Conservation (phyloP, 2,888 invertebrate genomes). For the Melanostoma scalare region DNA sequence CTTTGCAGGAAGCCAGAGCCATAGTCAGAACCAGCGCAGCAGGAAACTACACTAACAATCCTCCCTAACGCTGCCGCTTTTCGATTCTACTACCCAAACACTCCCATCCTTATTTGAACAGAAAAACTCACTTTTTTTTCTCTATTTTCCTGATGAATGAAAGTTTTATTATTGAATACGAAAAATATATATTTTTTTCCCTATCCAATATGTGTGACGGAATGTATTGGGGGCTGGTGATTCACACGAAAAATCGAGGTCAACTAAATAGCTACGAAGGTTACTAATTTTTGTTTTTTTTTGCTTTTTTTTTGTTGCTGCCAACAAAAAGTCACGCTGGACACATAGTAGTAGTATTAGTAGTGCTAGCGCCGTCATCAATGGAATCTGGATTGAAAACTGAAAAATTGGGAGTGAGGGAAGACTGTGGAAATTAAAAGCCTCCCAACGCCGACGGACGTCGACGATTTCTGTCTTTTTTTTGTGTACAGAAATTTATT, state of each 20-base stretch:
- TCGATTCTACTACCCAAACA: not conserved
- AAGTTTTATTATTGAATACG: constrained; percentile 70
- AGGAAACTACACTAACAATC: constrained; percentile 67
- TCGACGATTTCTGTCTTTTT: not conserved
- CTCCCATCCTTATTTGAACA: constrained; percentile 51
- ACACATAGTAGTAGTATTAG: constrained; percentile 51
- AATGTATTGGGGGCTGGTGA: constrained; percentile 38
- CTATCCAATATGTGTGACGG: constrained; percentile 47
- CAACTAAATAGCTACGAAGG: constrained; percentile 72
- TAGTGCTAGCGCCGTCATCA: constrained; percentile 37
- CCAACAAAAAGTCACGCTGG: constrained; percentile 33
- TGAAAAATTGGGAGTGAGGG: constrained; percentile 14
- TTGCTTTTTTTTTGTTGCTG: constrained; percentile 28
- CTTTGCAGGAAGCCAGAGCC: constrained; percentile 38
- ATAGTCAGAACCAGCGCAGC: constrained; percentile 20
- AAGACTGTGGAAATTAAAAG: constrained; percentile 33
- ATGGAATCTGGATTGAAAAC: constrained; percentile 37
- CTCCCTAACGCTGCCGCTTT: constrained; percentile 13
- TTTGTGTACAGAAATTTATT: constrained; percentile 36
- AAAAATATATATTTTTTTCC: constrained; percentile 56
- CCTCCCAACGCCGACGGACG: constrained; percentile 11
- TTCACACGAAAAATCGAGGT: constrained; percentile 69
- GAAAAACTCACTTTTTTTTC: constrained; percentile 54
- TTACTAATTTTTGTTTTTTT: constrained; percentile 36
- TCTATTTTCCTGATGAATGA: constrained; percentile 70